phyloP scores from a whole-genome alignment of 2,797 vertebrate genomes.

The Chelon auratus region DNA sequence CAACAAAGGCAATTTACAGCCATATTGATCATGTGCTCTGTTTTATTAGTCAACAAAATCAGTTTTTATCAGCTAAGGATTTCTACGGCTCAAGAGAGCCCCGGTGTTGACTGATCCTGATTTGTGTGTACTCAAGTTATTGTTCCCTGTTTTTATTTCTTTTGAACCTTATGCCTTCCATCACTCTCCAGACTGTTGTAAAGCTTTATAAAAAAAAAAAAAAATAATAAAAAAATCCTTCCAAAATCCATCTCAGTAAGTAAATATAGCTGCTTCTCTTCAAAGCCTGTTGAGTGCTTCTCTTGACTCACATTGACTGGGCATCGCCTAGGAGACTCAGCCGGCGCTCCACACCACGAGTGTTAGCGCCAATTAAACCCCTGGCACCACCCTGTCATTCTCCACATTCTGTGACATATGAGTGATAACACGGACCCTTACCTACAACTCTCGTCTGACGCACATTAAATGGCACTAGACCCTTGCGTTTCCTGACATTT shows the following conservation, averaged over 20 bases:
- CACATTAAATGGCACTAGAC: conserved; percentile 81
- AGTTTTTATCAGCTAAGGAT: conserved; percentile 59
- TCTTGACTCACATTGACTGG: conserved; percentile 76
- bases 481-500: conserved; percentile 84
- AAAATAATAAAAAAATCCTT: conserved; percentile 25
- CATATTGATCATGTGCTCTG: conserved; percentile 68
- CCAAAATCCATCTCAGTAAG: conserved; percentile 64
- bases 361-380: conserved; percentile 83
- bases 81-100: conserved; percentile 43
- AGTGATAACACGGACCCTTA: conserved; percentile 80
- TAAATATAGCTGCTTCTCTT: conserved; percentile 76
- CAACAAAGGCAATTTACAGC: conserved; percentile 70
- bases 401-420: conserved; percentile 76
- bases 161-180: conserved; percentile 45
- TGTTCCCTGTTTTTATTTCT: conserved; percentile 67
- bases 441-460: conserved; percentile 79
- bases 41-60: conserved; percentile 74
- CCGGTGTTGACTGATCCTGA: conserved; percentile 60
- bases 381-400: conserved; percentile 77
- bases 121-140: conserved; percentile 63
- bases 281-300: conserved; percentile 71
- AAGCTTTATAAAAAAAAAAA: conserved; percentile 53
- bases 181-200: conserved; percentile 56
- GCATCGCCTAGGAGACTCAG: conserved; percentile 72
- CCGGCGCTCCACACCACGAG: conserved; percentile 54